Conservation (phyloP, 2,888 invertebrate species). For the Scaptomyza parva region DNA sequence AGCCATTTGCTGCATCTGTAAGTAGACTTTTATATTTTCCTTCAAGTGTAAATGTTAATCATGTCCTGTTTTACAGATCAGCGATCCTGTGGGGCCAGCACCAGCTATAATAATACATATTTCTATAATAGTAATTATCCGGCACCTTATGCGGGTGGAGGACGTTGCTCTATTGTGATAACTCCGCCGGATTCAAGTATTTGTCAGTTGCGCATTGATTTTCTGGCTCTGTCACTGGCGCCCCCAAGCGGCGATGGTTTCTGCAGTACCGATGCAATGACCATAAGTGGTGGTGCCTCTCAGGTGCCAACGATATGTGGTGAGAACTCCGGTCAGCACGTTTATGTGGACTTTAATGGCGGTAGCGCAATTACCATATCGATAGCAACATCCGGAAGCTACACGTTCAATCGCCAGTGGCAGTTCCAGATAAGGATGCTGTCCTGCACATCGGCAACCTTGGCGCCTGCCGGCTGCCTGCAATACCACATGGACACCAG, state of each 20-base stretch:
- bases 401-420: slow-evolving; percentile 89
- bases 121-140: slow-evolving; percentile 93
- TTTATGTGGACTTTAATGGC: slow-evolving; percentile 91
- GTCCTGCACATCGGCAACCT: slow-evolving; percentile 89
- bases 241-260: slow-evolving; percentile 90
- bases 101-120: slow-evolving; percentile 92
- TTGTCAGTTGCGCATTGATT: slow-evolving; percentile 90
- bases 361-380: slow-evolving; percentile 89
- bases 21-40: slow-evolving; percentile 78
- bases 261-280: slow-evolving; percentile 89
- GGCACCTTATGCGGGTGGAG: slow-evolving; percentile 88
- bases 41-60: slow-evolving; percentile 2
- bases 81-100: slow-evolving; percentile 89
- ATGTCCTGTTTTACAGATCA: slow-evolving; percentile 86
- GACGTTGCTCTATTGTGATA: slow-evolving; percentile 89
- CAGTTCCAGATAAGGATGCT: slow-evolving; percentile 91
- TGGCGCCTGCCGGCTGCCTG: slow-evolving; percentile 92
- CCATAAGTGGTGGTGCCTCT: slow-evolving; percentile 89
- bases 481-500: slow-evolving; percentile 89
- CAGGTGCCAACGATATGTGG: slow-evolving; percentile 91
- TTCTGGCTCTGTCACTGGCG: slow-evolving; percentile 89
- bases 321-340: slow-evolving; percentile 91
- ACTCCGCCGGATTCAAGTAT: slow-evolving; percentile 87
- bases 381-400: slow-evolving; percentile 87
- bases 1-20: slow-evolving; percentile 94